Evolutionary conservation across 1,140 invertebrate genomes (phyloP).

Genomic region (Apis cerana): DNA sequence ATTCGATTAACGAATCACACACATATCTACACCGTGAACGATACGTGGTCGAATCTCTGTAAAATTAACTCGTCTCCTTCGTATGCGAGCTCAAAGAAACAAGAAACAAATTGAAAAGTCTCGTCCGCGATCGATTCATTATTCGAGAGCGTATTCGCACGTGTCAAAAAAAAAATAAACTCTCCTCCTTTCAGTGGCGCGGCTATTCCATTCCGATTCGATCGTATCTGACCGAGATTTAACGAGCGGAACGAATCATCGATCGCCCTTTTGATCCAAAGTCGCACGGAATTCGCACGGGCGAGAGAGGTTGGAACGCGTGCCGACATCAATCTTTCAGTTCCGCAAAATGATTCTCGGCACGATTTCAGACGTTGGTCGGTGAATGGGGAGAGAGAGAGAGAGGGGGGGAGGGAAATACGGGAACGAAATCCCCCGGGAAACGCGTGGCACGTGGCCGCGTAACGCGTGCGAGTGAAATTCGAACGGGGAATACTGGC

Average conservation of each 20-base stretch:
- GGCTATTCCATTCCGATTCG: slow-evolving; percentile 9
- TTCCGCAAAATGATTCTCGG: slow-evolving; percentile 43
- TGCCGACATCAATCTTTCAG: slow-evolving; percentile 25
- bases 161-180: background rate
- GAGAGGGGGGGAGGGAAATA: too few species aligned
- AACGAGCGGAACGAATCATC: slow-evolving; percentile 52
- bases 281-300: slow-evolving; percentile 42
- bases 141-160: too few species aligned
- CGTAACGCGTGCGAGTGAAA: slow-evolving; percentile 54
- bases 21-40: too few species aligned
- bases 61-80: too few species aligned
- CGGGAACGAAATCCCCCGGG: slow-evolving; percentile 30
- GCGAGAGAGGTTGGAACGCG: background rate
- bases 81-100: too few species aligned
- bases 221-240: slow-evolving; percentile 38
- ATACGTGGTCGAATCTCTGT: too few species aligned
- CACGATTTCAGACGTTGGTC: slow-evolving; percentile 41
- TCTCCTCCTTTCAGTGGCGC: background rate
- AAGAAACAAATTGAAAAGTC: too few species aligned
- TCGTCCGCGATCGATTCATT: too few species aligned
- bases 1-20: too few species aligned
- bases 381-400: too few species aligned
- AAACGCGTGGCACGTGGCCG: slow-evolving; percentile 55
- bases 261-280: slow-evolving; percentile 48
- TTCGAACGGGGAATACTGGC: slow-evolving; percentile 39